Evolutionary conservation across 2,113 vertebrate genomes (phyloP).

Genomic region (Ptyas mucosa): DNA sequence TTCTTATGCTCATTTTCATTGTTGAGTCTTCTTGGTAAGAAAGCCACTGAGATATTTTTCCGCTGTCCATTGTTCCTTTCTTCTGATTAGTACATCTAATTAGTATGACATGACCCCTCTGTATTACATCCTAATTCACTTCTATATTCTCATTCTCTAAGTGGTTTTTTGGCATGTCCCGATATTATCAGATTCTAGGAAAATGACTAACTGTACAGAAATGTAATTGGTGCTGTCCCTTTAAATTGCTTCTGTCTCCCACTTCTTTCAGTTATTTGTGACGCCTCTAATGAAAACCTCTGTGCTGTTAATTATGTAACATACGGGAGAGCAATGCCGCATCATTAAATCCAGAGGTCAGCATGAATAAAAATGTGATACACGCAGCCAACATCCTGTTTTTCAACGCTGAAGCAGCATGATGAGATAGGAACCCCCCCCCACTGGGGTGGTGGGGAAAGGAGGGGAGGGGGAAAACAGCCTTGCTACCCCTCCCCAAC

Average conservation of each 20-base stretch:
- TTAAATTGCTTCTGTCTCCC: constrained; percentile 28
- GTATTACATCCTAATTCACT: not conserved
- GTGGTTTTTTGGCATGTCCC: constrained; percentile 37
- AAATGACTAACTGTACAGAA: constrained; percentile 20
- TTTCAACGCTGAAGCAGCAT: constrained; percentile 43
- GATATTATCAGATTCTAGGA: constrained; percentile 28
- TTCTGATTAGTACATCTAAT: not conserved
- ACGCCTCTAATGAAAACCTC: constrained; percentile 42
- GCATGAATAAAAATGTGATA: constrained; percentile 24
- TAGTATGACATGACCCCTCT: not conserved
- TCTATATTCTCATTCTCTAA: constrained; percentile 15
- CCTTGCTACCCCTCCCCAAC: not conserved
- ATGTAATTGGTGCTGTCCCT: constrained; percentile 18
- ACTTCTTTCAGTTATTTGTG: constrained; percentile 38
- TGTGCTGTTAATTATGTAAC: constrained; percentile 60
- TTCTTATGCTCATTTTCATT: not conserved
- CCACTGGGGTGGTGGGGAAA: constrained; percentile 11
- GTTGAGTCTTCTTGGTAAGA: not conserved
- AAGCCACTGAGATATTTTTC: not conserved
- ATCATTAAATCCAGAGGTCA: constrained; percentile 50
- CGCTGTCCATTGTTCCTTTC: not conserved
- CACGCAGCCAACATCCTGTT: constrained; percentile 34
- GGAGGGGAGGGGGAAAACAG: not conserved
- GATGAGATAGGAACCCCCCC: constrained; percentile 45
- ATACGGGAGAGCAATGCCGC: constrained; percentile 8